Evolutionary conservation across 2,797 vertebrate genomes (phyloP).

Genomic region (Sebastes reedi): DNA sequence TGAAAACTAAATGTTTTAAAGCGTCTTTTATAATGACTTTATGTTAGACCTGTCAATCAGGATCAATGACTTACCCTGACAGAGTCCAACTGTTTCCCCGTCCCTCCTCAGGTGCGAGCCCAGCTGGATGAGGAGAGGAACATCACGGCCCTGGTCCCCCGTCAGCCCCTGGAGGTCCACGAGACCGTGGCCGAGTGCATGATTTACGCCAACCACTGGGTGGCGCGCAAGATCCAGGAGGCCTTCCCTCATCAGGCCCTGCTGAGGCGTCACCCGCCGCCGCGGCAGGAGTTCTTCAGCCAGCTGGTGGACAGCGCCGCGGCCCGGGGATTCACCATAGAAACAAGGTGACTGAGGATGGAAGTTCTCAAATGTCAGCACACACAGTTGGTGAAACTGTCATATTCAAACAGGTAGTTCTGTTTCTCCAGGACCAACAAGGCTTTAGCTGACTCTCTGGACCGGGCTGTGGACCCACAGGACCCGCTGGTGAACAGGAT

Average conservation of each 20-base stretch:
- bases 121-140: constrained; percentile 91
- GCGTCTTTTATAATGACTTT: not conserved
- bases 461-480: constrained; percentile 85
- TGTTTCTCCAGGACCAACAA: constrained; percentile 90
- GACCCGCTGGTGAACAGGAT: constrained; percentile 92
- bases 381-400: not conserved
- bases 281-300: constrained; percentile 90
- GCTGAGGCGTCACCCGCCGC: constrained; percentile 90
- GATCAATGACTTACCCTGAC: not conserved
- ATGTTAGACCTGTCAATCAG: not conserved
- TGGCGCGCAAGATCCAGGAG: constrained; percentile 92
- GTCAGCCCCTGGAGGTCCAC: constrained; percentile 93
- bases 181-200: constrained; percentile 97
- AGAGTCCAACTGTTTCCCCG: not conserved
- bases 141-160: constrained; percentile 91
- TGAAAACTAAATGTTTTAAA: not conserved
- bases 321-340: constrained; percentile 88
- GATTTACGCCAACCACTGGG: constrained; percentile 99
- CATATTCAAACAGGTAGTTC: not conserved
- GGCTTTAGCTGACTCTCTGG: constrained; percentile 90
- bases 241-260: constrained; percentile 90
- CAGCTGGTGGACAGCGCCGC: constrained; percentile 87
- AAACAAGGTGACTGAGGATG: constrained; percentile 84
- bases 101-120: constrained; percentile 78
- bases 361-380: not conserved